Conservation (phyloP, 2,113 vertebrate species). For the Melanerpes formicivorus region DNA sequence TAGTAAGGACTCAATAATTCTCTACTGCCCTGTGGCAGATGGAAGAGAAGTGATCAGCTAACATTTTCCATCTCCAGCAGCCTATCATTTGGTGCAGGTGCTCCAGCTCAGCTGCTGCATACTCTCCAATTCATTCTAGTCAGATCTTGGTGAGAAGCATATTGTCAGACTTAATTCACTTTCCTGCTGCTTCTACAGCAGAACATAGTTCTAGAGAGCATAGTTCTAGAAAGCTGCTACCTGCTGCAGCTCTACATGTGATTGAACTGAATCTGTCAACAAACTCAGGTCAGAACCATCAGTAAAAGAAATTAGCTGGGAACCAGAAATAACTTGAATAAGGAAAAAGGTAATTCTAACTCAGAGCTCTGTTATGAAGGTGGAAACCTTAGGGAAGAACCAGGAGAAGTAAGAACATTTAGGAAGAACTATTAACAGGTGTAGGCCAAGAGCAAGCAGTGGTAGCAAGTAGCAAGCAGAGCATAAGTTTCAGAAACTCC, state of each 20-base stretch:
- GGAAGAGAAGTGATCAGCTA: not conserved
- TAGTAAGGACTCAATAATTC: not conserved
- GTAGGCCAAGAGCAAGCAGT: not conserved
- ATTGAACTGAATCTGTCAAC: not conserved
- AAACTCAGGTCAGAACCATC: rapidly evolving
- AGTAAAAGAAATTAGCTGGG: not conserved
- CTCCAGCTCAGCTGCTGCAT: not conserved
- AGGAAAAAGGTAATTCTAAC: not conserved
- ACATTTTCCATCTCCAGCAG: conserved; percentile 35
- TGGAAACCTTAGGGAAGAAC: not conserved
- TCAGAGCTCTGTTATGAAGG: not conserved
- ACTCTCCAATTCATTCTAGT: not conserved
- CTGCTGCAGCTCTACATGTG: not conserved
- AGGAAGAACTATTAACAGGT: not conserved
- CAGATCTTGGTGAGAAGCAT: not conserved
- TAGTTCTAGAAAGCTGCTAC: not conserved
- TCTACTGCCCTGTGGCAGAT: not conserved
- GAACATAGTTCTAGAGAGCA: not conserved
- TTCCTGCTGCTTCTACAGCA: not conserved
- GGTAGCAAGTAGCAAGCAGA: not conserved
- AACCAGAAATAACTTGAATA: not conserved
- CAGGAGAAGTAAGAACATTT: not conserved
- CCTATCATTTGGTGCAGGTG: rapidly evolving
- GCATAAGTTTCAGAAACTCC: not conserved
- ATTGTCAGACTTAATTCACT: not conserved